Base-by-base conservation (phyloP, 2,797 vertebrate genomes). In the Pithecia hirsuta region DNA sequence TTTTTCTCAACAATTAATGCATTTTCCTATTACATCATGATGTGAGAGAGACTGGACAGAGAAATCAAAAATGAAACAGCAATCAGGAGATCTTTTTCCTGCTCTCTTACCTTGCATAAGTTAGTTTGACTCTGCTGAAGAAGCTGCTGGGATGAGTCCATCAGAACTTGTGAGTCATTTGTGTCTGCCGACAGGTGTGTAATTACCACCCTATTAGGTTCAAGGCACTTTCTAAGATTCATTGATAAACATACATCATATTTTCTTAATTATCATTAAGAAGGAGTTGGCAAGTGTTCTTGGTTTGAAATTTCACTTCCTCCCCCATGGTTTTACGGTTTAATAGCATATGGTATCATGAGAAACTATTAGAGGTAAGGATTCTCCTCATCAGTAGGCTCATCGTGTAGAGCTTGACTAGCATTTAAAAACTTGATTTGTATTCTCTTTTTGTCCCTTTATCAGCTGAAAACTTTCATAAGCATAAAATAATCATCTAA, bases 231-330 rank as follows among this genome's bases (percentile, higher is more conserved):
- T 75, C 36, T 59, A 93, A 74, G 19, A 39, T 74, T 44, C 30
- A 44, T 14, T 92, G 79, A 92, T 93, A 80, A 72, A n/a, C 28
- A 52, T 1, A 59, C 3, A 44, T 22, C 50, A 75, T 85, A 44
- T 90, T 81, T 93, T 82, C 39, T 81, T 64, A 64, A 30, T 93
- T 95, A 67, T 48, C 5, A n/a, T 55, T 89, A 61, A n/a, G 12
- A 92, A 76, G 33, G n/a, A 50, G 50, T 64, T 33, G 50, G 33
- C 9, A 61, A 57, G 36, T 57, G 86, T 83, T 30, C n/a, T 75
- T 57, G n/a, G 24, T 39, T 84, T 64, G 50, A 83, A 52, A 46
- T 7, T 13, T 52, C 28, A 2, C 48, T 11, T 2, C 26, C 28
- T 64, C 15, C 12, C 24, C 41, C 13, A 14, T 17, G 3, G 24